phyloP scores from a whole-genome alignment of 2,113 vertebrate species.

The Gnathonemus longibarbis region DNA sequence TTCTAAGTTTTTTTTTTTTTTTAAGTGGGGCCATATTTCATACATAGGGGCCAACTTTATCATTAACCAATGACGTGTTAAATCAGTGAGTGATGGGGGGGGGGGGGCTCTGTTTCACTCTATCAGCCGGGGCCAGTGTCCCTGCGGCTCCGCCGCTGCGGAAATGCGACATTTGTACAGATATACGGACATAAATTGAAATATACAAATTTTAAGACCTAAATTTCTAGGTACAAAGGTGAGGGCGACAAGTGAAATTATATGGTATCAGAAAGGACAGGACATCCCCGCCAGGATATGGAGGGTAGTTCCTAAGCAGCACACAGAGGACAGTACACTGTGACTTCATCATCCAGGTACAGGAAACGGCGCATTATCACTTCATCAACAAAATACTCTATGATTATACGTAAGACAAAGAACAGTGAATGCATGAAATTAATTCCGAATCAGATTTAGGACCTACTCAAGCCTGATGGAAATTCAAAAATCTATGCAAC shows the following conservation, averaged over 20 bases:
- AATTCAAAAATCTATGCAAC: neutral
- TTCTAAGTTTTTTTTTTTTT: too few relatives aligned
- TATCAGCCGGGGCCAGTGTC: neutral
- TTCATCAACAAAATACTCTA: neutral
- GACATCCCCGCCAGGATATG: neutral
- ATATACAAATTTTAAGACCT: neutral
- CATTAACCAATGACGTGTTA: neutral
- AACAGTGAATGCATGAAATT: neutral
- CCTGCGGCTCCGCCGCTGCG: neutral
- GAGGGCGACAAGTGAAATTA: neutral
- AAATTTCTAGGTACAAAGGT: neutral
- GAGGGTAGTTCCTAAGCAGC: neutral
- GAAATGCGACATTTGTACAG: neutral
- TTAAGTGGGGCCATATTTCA: neutral
- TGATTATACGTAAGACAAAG: neutral
- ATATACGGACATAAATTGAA: neutral
- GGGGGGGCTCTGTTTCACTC: neutral
- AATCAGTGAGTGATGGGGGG: neutral
- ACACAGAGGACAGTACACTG: neutral
- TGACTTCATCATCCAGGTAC: neutral
- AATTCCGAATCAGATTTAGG: neutral
- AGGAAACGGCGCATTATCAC: neutral
- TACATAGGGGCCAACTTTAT: neutral
- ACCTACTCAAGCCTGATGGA: neutral
- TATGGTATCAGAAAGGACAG: neutral